Evolutionary conservation across 2,113 vertebrate species (phyloP), one percentile per base, ranked within the genome.

Genomic region (Anoura caudifer): DNA sequence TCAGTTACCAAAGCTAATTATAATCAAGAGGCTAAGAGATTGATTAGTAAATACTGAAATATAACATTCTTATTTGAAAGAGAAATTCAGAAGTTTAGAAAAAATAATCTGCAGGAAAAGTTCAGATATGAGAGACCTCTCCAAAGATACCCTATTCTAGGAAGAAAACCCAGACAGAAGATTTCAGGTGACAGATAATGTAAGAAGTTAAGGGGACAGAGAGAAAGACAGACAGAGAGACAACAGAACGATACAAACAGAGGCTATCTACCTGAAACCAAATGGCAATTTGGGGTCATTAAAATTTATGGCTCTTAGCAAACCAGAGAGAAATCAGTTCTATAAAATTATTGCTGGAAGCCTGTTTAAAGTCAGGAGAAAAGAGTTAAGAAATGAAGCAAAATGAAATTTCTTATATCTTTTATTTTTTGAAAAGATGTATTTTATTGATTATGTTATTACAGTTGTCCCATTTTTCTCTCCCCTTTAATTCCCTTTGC

Each of bases 371-470:
- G 54, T 65, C 24, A 91, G 28, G 65, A 80, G 41, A 96, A 17
- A 89, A 75, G 0, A 80, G 31, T 82, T 50, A 77, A 50, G 45
- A 77, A 45, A 50, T 77, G 31, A 77, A 77, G 63, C 41, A 87
- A 95, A 91, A 95, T 16, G 31, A 94, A 95, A 43, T 79, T 28
- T 80, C 61, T 86, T 77, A 9, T 50, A n/a, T 76, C 17, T 70
- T 70, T 38, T 59, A 24, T 24, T 59, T 24, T 24, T 59, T 59
- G 22, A 59, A 59, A 24, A 59, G 1, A 59, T 20, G 24, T 59
- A 59, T 59, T 59, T 59, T 59, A 59, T 59, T 59, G 56, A 24
- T 59, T 59, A 59, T 59, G 56, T 8, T 59, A 59, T 59, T 59
- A 59, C 22, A 59, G 56, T 59, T 59, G 22, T 59, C 56, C 56